Base-by-base conservation (phyloP, 2,113 vertebrate species). In the Falcunculus frontatus region DNA sequence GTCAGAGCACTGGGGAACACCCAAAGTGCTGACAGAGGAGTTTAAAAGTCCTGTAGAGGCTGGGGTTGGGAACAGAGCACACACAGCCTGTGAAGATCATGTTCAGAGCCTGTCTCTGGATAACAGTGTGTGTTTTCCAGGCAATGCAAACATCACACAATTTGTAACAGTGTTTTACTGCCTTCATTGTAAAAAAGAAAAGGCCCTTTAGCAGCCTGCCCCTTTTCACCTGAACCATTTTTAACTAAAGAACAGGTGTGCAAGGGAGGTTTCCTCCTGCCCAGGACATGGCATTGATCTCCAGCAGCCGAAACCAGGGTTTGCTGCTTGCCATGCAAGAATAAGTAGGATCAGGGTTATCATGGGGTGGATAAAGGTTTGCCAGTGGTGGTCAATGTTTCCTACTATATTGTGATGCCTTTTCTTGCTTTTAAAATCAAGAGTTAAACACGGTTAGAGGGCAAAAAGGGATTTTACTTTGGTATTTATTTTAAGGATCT, bases 271-370 rank as follows among this genome's bases (percentile, higher is more conserved):
- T 73, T 55, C 32, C 44, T 39, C 23, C 30, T 57, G 59, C 63
- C 32, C 8, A 1, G 81, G 46, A 33, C 0, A 1, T 4, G 33
- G 8, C 2, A 1, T 18, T 64, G 50, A 39, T 25, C 55, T 78
- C 64, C 70, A 67, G 46, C n/a, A 70, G 22, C 62, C 68, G 25
- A 56, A 82, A 65, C 7, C 23, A 33, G 47, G 33, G 44, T 76
- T 35, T 33, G 22, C 62, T 59, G 26, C 32, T 91, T 62, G 39
- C 29, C 41, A 0, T 9, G 26, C 33, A 30, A 76, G 46, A 50
- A 42, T 35, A 27, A 21, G 15, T 22, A 13, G 33, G 73, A 49
- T 23, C 55, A n/a, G 44, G 32, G 33, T 47, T 29, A 32, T 30
- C 5, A 1, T 6, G 29, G 16, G 11, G 41, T 33, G 49, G 44